A percentile compares a stretch with the other conserved stretches of the same genome.
phyloP scores from a whole-genome alignment of 2,797 vertebrate genomes.

The Macroramphosus scolopax region DNA sequence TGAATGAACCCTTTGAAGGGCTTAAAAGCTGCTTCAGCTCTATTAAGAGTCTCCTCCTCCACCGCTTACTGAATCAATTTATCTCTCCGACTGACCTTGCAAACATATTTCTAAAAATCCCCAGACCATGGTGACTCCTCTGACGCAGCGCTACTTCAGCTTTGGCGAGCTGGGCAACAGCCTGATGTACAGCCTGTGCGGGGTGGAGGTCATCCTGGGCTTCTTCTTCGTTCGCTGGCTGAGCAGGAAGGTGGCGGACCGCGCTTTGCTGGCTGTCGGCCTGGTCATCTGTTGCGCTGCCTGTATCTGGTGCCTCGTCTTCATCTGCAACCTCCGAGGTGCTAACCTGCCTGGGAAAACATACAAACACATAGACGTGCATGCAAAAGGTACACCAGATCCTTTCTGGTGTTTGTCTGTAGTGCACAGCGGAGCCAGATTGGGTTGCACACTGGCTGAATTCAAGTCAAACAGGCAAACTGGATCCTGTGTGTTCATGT shows the following conservation, averaged over 20 bases:
- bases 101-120: conserved; percentile 19
- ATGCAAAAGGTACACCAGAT: conserved; percentile 4
- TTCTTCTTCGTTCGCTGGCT: conserved; percentile 86
- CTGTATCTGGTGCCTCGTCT: conserved; percentile 85
- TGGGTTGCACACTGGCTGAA: conserved; percentile 41
- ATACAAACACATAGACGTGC: not conserved
- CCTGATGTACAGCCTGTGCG: conserved; percentile 86
- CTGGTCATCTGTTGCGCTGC: conserved; percentile 81
- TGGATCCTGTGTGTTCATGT: conserved; percentile 44
- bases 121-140: conserved; percentile 86
- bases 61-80: conserved; percentile 6
- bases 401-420: conserved; percentile 26
- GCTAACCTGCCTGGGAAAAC: conserved; percentile 32
- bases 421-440: conserved; percentile 32
- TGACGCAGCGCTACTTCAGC: conserved; percentile 82
- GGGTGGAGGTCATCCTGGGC: conserved; percentile 85
- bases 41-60: conserved; percentile 20
- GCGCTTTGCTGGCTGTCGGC: conserved; percentile 76
- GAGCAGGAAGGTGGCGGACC: conserved; percentile 79
- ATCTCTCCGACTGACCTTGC: conserved; percentile 18
- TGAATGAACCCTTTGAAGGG: conserved; percentile 21
- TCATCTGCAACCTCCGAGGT: conserved; percentile 83
- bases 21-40: conserved; percentile 22
- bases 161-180: conserved; percentile 86
- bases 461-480: conserved; percentile 39